Percentiles rank a stretch among this genome's conserved stretches.
These are phyloP conservation scores for Eupithecia centaureata DNA, from an alignment of 2,888 invertebrate genomes.

Conservation along the genomic window DNA sequence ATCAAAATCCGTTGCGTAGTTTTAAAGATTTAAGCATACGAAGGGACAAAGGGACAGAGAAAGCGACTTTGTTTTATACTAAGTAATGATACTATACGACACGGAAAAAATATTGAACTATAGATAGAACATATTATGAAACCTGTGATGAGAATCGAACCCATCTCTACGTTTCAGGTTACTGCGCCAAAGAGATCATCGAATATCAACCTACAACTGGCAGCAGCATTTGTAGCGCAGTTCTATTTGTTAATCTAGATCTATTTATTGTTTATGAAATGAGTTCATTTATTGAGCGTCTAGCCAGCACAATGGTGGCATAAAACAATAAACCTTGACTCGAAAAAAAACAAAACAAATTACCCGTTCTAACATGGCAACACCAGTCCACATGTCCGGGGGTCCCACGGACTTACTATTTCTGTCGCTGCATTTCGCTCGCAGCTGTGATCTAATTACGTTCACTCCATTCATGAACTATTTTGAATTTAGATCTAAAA, in stretches of 20 bases:
- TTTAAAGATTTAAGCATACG: too few species aligned
- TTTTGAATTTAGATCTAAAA: slow-evolving; percentile 14
- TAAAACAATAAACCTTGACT: slow-evolving; percentile 22
- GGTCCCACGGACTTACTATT: slow-evolving; percentile 40
- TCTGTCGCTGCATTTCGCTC: slow-evolving; percentile 39
- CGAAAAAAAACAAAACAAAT: slow-evolving; percentile 18
- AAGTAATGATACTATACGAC: too few species aligned
- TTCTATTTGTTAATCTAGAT: background rate
- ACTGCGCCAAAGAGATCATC: background rate
- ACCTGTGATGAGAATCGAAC: background rate
- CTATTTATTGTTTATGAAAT: background rate
- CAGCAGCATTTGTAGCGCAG: too few species aligned
- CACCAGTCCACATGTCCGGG: slow-evolving; percentile 34
- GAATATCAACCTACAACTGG: too few species aligned
- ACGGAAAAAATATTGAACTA: too few species aligned
- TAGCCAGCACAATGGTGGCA: background rate
- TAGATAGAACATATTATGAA: too few species aligned
- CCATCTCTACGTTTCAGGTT: background rate
- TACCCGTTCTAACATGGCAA: slow-evolving; percentile 25
- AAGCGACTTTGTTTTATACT: too few species aligned
- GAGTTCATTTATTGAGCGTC: background rate
- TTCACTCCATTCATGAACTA: slow-evolving; percentile 38
- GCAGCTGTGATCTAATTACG: slow-evolving; percentile 45
- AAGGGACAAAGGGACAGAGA: too few species aligned
- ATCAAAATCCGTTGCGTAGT: too few species aligned